Evolutionary conservation across 2,113 vertebrate genomes (phyloP).

Genomic region (Perca flavescens): DNA sequence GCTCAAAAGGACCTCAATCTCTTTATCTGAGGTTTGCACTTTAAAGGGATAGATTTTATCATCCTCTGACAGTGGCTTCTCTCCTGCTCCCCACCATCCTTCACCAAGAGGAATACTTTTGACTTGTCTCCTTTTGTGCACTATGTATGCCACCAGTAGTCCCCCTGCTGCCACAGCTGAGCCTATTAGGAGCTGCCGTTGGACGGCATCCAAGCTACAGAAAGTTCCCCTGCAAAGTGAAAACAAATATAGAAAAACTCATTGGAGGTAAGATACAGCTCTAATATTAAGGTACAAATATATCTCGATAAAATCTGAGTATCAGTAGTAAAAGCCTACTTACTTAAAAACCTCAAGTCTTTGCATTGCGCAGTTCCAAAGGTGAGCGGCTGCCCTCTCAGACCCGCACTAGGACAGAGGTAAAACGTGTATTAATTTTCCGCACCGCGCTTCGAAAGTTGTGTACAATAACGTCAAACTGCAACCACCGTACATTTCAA

Average conservation of each 20-base stretch:
- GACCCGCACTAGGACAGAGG: slow-evolving; percentile 5
- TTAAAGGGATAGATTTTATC: slow-evolving; percentile 80
- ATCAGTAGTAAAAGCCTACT: background rate
- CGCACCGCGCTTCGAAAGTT: background rate
- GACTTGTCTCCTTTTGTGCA: slow-evolving; percentile 68
- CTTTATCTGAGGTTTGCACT: slow-evolving; percentile 84
- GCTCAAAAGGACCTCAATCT: slow-evolving; percentile 82
- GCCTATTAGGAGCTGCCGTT: slow-evolving; percentile 70
- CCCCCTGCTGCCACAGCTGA: slow-evolving; percentile 82
- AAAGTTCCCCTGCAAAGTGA: slow-evolving; percentile 67
- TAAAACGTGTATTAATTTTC: background rate
- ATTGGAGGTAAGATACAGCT: background rate
- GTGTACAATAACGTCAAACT: background rate
- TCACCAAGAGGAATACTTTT: slow-evolving; percentile 86
- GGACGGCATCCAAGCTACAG: slow-evolving; percentile 63
- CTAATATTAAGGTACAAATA: background rate
- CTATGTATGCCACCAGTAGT: slow-evolving; percentile 83
- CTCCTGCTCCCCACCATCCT: slow-evolving; percentile 89
- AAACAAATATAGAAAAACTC: background rate
- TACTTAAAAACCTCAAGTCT: slow-evolving; percentile 67
- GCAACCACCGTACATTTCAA: background rate
- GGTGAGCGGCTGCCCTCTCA: background rate
- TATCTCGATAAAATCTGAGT: background rate
- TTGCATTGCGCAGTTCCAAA: slow-evolving; percentile 55
- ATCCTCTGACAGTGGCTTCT: slow-evolving; percentile 80